Conservation (phyloP, 2,113 vertebrate genomes). For the Microtus oregoni region DNA sequence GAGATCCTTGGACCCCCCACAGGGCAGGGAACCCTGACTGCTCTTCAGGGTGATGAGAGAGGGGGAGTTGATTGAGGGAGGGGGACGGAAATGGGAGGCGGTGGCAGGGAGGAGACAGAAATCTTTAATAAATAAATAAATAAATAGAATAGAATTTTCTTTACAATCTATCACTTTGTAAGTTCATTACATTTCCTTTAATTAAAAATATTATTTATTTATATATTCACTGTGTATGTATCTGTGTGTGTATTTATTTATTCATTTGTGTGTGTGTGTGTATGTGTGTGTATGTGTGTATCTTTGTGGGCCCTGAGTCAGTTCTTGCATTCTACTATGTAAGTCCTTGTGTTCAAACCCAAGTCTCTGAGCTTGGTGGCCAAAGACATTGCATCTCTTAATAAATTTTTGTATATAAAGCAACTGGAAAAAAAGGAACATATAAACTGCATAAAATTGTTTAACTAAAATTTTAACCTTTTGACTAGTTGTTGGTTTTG, state of each 20-base stretch:
- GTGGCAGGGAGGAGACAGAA: no score
- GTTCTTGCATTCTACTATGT: not conserved
- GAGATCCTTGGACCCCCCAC: no score
- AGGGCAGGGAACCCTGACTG: no score
- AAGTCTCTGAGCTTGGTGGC: no score
- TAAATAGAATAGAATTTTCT: not conserved
- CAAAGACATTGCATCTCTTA: not conserved
- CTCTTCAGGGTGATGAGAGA: no score
- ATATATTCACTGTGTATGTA: not conserved
- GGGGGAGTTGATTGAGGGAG: no score
- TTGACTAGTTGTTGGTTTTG: slow-evolving; percentile 44
- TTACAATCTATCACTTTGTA: not conserved
- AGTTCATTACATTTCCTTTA: not conserved
- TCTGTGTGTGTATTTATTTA: not conserved
- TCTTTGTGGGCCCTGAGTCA: not conserved
- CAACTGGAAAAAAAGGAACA: not conserved
- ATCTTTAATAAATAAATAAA: no score
- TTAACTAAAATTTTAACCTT: slow-evolving; percentile 50
- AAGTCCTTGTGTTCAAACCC: not conserved
- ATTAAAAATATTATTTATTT: not conserved
- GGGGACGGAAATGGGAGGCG: no score
- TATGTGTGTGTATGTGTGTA: not conserved
- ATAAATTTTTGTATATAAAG: slow-evolving; percentile 42
- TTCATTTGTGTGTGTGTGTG: not conserved
- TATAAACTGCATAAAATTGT: slow-evolving; percentile 4